A percentile compares a stretch with the other conserved stretches of the same genome.
Evolutionary conservation across 2,888 invertebrate species (phyloP).

Genomic region (Pharmacophagus antenor): DNA sequence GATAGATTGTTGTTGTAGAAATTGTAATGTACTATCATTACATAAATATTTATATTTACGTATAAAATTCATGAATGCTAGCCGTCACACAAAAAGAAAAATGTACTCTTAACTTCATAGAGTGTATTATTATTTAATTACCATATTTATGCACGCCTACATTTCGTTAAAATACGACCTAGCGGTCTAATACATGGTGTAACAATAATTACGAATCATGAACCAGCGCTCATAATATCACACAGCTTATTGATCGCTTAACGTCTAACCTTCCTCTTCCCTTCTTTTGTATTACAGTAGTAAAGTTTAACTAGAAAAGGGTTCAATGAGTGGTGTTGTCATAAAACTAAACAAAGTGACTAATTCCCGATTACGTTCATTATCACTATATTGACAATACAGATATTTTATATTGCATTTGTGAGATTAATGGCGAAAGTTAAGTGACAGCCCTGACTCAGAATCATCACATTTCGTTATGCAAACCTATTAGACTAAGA

Average conservation of each 20-base stretch:
- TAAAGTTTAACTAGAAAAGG: neutral
- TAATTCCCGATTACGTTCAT: neutral
- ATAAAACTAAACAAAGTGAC: neutral
- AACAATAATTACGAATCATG: too few species aligned
- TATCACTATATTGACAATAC: neutral
- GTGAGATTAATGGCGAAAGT: neutral
- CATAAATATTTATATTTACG: neutral
- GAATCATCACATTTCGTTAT: neutral
- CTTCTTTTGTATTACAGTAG: neutral
- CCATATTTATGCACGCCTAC: too few species aligned
- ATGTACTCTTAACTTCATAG: too few species aligned
- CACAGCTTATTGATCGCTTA: too few species aligned
- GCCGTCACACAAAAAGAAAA: too few species aligned
- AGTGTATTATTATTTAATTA: too few species aligned
- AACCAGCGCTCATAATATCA: too few species aligned
- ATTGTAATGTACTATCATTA: neutral
- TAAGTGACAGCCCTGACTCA: neutral
- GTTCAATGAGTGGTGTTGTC: neutral
- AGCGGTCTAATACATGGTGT: too few species aligned
- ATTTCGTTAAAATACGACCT: too few species aligned
- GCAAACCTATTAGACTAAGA: conserved; percentile 1
- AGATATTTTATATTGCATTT: neutral
- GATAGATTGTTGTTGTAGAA: neutral
- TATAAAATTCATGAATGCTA: too few species aligned
- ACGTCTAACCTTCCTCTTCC: too few species aligned